Evolutionary conservation across 2,797 vertebrate species (phyloP).

Genomic region (Onychomys leucogaster): DNA sequence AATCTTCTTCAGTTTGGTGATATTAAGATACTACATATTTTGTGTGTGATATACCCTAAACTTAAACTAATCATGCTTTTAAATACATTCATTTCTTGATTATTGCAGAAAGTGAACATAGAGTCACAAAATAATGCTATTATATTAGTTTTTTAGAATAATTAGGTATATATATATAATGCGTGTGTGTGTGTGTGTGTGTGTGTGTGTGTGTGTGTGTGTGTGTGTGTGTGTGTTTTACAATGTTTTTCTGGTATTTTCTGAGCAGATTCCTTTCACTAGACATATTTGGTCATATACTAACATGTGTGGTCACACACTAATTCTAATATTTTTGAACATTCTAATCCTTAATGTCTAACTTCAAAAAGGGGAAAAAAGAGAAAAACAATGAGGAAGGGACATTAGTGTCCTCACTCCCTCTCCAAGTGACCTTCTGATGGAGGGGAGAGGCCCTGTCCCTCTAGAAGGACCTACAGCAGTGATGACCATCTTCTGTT

Average conservation of each 20-base stretch:
- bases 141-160: not conserved
- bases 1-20: not conserved
- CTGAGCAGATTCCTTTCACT: not conserved
- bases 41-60: not conserved
- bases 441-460: not conserved
- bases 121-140: not conserved
- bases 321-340: not conserved
- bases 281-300: not conserved
- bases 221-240: not conserved
- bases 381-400: not conserved
- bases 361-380: not conserved
- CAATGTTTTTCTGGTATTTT: not conserved
- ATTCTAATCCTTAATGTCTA: not conserved
- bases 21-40: not conserved
- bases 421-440: not conserved
- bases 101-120: not conserved
- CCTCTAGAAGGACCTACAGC: accelerated
- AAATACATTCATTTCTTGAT: slow-evolving; percentile 18
- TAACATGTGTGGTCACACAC: not conserved
- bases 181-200: too few species aligned
- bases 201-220: not conserved
- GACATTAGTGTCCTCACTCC: too few species aligned
- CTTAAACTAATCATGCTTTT: not conserved
- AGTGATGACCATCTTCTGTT: not conserved
- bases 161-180: too few species aligned